Evolutionary conservation across 2,113 vertebrate genomes (phyloP).

Genomic region (Pangasianodon hypophthalmus): DNA sequence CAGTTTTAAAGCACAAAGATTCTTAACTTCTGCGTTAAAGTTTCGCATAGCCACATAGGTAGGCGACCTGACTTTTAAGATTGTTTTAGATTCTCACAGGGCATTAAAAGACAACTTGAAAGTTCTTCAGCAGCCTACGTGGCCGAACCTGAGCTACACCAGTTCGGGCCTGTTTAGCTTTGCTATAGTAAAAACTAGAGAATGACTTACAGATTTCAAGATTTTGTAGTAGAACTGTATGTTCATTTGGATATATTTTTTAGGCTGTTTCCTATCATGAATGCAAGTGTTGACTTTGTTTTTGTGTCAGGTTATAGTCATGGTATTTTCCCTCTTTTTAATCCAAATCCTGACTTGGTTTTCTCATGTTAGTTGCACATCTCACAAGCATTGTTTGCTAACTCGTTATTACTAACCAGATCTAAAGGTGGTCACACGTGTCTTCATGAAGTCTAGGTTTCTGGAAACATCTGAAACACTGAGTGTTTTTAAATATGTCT

Average conservation of each 20-base stretch:
- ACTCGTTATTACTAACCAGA: background rate
- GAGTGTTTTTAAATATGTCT: background rate
- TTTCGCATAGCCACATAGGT: background rate
- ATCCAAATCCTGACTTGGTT: background rate
- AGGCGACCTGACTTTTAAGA: background rate
- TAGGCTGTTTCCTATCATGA: background rate
- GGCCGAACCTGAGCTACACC: slow-evolving; percentile 19
- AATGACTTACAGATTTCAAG: background rate
- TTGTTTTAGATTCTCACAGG: background rate
- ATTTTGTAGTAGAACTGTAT: background rate
- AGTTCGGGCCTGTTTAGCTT: slow-evolving; percentile 8
- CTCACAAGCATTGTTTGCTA: background rate
- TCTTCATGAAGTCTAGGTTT: background rate
- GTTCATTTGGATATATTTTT: background rate
- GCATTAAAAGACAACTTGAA: background rate
- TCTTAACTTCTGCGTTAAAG: background rate
- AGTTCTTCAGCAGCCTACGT: slow-evolving; percentile 31
- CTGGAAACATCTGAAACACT: background rate
- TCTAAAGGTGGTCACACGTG: background rate
- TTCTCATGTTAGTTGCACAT: background rate
- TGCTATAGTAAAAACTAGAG: background rate
- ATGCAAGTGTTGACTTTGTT: background rate
- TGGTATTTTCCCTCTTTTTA: background rate
- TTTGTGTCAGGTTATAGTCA: background rate
- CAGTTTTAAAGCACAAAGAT: background rate